Conservation (phyloP, 2,888 invertebrate species). For the Lochmaea crataegi region DNA sequence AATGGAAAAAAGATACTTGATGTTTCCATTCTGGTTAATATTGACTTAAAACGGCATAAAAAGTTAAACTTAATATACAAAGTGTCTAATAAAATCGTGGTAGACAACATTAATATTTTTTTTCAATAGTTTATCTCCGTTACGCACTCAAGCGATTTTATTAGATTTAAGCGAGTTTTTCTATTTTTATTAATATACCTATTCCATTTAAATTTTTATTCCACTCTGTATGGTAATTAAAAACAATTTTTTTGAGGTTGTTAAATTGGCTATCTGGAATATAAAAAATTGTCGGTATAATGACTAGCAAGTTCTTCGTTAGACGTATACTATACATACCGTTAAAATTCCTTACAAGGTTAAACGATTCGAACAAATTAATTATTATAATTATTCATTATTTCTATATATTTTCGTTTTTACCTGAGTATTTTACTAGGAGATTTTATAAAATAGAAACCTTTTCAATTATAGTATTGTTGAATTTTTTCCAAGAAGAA, state of each 20-base stretch:
- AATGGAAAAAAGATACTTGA: not conserved
- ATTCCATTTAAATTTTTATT: not conserved
- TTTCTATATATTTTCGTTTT: not conserved
- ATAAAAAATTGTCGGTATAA: not conserved
- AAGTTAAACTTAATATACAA: too few species aligned
- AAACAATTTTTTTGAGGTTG: not conserved
- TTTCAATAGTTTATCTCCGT: too few species aligned
- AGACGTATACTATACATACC: constrained; percentile 3
- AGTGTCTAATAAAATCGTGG: too few species aligned
- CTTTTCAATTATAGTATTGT: too few species aligned
- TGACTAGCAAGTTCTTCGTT: constrained; percentile 8
- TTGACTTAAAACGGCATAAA: not conserved
- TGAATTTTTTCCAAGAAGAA: too few species aligned
- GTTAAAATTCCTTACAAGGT: constrained; percentile 8
- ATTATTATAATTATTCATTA: not conserved
- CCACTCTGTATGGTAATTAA: not conserved
- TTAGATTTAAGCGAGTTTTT: too few species aligned
- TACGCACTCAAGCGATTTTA: too few species aligned
- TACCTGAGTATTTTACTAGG: too few species aligned
- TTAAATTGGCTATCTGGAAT: not conserved
- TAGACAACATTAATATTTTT: too few species aligned
- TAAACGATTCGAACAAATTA: not conserved
- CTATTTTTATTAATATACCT: too few species aligned
- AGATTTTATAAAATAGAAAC: too few species aligned
- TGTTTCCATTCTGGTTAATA: not conserved